Base-by-base conservation (phyloP, 2,888 invertebrate species). In the Lasioglossum figueresi region DNA sequence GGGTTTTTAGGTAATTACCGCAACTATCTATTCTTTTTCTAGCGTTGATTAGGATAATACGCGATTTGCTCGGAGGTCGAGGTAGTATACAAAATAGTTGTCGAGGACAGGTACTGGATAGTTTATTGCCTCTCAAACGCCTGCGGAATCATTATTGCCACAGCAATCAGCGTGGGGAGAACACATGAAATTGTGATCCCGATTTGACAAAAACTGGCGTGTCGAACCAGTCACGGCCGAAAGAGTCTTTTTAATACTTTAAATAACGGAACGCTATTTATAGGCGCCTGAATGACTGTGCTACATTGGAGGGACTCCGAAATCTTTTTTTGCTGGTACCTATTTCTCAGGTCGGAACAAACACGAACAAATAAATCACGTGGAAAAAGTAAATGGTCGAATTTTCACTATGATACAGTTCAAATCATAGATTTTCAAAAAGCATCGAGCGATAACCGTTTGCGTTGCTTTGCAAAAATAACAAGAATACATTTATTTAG, bases 211-310 rank as follows among this genome's bases (percentile, higher is more conserved):
- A 76, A 40, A 77, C 19, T 34, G 6, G 31, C 74, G 31, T 34
- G 71, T 66, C 52, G 31, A 77, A 83, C 48, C 63, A 75, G 63
- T 52, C 76, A 37, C 45, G 43, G 63, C 19, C 73, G 12, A 70
- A 10, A 6, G 48, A 66, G 37, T 27, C 12, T 78, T 74, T 78
- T 66, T 27, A 31, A 63, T 34, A 34, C 63, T 31, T 31, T 19
- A 31, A 34, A 27, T 63, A 63, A 63, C 63, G 63, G 63, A 27
- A 63, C 31, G 31, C 19, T 19, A 63, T 63, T 27, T 31, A 31
- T 19, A 34, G 63, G 2, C 31, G 31, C 31, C 31, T 16, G 16
- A 6, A 63, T 31, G 31, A 31, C 31, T 31, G 5, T 63, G 31
- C 27, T 31, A 63, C 16, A 31, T 63, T 16, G 31, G 31, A 31